These are phyloP conservation scores for Zophobas morio DNA, from an alignment of 1,140 invertebrate genomes.

Conservation along the genomic window DNA sequence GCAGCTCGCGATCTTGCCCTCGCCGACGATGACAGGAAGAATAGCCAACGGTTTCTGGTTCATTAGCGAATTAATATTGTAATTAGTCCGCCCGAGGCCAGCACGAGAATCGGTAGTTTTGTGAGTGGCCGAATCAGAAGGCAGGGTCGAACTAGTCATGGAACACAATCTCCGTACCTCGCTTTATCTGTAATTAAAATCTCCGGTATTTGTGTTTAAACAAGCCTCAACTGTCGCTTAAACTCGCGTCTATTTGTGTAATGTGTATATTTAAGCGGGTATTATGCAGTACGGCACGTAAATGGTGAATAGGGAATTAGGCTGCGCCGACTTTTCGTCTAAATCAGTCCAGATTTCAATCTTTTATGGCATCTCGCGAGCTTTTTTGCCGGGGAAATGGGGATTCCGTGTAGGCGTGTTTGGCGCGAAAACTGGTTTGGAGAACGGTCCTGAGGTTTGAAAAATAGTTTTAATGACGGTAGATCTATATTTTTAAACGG, in stretches of 20 bases:
- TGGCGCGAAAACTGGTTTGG: slow-evolving; percentile 8
- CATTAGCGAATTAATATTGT: slow-evolving; percentile 46
- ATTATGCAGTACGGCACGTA: slow-evolving; percentile 57
- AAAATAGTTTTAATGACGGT: slow-evolving; percentile 23
- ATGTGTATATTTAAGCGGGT: slow-evolving; percentile 58
- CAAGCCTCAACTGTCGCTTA: slow-evolving; percentile 58
- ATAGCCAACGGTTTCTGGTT: slow-evolving; percentile 30
- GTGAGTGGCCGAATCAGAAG: slow-evolving; percentile 31
- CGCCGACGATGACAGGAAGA: slow-evolving; percentile 14
- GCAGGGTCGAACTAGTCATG: slow-evolving; percentile 36
- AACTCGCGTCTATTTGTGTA: slow-evolving; percentile 58
- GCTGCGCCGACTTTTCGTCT: neutral
- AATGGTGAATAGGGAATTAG: slow-evolving; percentile 54
- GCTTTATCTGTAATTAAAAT: slow-evolving; percentile 59
- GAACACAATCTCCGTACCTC: slow-evolving; percentile 39
- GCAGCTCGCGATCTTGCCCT: too few relatives aligned
- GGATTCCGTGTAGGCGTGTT: slow-evolving; percentile 13
- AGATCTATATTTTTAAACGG: slow-evolving; percentile 15
- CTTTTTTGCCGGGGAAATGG: slow-evolving; percentile 8
- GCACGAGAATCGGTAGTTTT: slow-evolving; percentile 45
- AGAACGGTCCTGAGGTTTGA: slow-evolving; percentile 6
- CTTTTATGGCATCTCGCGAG: slow-evolving; percentile 5
- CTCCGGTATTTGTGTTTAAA: slow-evolving; percentile 56
- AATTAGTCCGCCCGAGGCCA: slow-evolving; percentile 30
- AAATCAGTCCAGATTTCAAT: slow-evolving; percentile 6